These are phyloP conservation scores for Pelobates cultripes DNA, from an alignment of 2,797 vertebrate genomes.

Conservation along the genomic window DNA sequence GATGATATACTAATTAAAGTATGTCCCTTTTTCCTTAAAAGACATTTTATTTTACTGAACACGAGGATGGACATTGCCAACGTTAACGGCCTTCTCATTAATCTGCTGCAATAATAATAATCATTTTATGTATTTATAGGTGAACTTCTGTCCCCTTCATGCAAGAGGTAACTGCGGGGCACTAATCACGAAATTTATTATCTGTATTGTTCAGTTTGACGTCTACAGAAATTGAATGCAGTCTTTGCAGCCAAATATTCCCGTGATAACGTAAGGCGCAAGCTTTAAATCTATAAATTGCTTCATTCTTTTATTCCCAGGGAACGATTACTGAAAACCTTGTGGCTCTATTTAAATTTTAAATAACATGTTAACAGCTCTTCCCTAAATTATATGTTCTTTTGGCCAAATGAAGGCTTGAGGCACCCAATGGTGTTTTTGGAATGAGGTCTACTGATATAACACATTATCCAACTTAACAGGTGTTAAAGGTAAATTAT, in stretches of 20 bases:
- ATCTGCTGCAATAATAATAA: constrained; percentile 32
- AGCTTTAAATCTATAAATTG: not conserved
- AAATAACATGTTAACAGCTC: not conserved
- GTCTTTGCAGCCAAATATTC: not conserved
- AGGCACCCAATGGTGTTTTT: no score
- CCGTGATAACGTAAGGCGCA: not conserved
- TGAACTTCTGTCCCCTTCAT: not conserved
- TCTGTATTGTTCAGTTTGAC: not conserved
- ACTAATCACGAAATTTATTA: constrained; percentile 2
- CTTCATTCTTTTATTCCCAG: not conserved
- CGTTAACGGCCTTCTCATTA: constrained; percentile 12
- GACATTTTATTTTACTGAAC: constrained; percentile 13
- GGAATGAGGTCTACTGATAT: no score
- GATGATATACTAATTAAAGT: constrained; percentile 49
- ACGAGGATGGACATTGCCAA: not conserved
- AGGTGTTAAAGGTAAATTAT: no score
- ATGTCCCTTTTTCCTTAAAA: constrained; percentile 10
- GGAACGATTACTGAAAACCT: not conserved
- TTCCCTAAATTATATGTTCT: not conserved
- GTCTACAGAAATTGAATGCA: not conserved
- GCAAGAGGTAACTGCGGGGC: constrained; percentile 8
- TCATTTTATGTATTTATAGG: constrained; percentile 21
- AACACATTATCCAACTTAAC: no score
- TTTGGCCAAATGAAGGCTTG: no score
- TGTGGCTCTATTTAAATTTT: not conserved